Evolutionary conservation across 2,888 invertebrate species (phyloP).

Genomic region (Eudemis profundana): DNA sequence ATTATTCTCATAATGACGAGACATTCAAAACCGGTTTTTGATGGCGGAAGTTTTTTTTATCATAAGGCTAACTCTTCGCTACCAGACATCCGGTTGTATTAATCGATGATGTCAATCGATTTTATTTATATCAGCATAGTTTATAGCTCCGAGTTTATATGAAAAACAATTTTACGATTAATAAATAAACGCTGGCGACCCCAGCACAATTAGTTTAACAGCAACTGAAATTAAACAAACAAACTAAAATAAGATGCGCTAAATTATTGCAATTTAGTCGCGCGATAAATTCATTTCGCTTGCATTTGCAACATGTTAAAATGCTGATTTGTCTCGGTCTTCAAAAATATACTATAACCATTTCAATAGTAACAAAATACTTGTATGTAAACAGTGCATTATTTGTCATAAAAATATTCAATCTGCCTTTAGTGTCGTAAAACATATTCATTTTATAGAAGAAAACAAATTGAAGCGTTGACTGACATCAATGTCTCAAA

Average conservation of each 20-base stretch:
- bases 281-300: constrained; percentile 56
- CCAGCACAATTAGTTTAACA: constrained; percentile 42
- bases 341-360: neutral
- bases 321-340: constrained; percentile 5
- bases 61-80: constrained; percentile 3
- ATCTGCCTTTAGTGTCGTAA: too few species aligned
- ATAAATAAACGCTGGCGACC: constrained; percentile 40
- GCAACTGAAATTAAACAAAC: constrained; percentile 43
- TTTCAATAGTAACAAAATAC: too few species aligned
- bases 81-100: constrained; percentile 5
- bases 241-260: constrained; percentile 71
- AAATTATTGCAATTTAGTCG: constrained; percentile 72
- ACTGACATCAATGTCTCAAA: neutral
- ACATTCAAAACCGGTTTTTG: constrained; percentile 14
- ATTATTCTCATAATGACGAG: constrained; percentile 1
- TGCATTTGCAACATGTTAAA: constrained; percentile 44
- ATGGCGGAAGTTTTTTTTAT: constrained; percentile 14
- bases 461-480: too few species aligned
- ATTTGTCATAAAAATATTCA: too few species aligned
- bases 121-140: constrained; percentile 17
- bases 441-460: too few species aligned
- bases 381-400: too few species aligned
- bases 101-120: constrained; percentile 37
- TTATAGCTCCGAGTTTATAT: constrained; percentile 13
- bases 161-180: constrained; percentile 39